phyloP scores from a whole-genome alignment of 30 jellyfish, hydroid and myxozoan genomes.

The Pelagia noctiluca region DNA sequence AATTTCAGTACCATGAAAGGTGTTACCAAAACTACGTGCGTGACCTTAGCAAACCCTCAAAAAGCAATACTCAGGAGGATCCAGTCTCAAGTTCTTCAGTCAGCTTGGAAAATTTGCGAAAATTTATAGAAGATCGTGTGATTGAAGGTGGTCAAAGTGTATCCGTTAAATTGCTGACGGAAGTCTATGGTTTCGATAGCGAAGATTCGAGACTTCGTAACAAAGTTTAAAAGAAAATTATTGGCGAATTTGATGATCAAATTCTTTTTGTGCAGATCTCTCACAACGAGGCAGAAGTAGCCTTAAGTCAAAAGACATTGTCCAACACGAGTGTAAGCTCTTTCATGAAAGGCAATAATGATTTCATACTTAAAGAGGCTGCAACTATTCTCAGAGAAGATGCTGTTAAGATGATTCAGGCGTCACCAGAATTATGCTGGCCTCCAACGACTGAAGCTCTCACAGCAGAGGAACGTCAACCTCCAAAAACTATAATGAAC shows the following conservation, averaged over 20 bases:
- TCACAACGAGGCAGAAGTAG: slow-evolving; percentile 8
- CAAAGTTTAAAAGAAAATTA: slow-evolving; percentile 8
- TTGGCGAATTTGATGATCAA: slow-evolving; percentile 2
- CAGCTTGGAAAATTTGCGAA: slow-evolving; percentile 20
- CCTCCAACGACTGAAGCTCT: slow-evolving; percentile 26
- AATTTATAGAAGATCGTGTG: slow-evolving; percentile 5
- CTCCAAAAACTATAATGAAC: slow-evolving; percentile 5
- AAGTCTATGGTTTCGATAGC: slow-evolving; percentile 21
- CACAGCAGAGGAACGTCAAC: slow-evolving; percentile 31
- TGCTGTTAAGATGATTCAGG: slow-evolving; percentile 19
- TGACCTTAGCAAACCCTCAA: slow-evolving; percentile 16
- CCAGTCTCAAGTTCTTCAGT: slow-evolving; percentile 18
- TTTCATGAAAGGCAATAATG: not conserved
- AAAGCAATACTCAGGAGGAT: slow-evolving; percentile 3
- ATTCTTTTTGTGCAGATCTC: not conserved
- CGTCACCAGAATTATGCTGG: slow-evolving; percentile 28
- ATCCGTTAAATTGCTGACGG: slow-evolving; percentile 15
- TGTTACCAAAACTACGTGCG: slow-evolving; percentile 13
- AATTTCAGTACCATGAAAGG: slow-evolving; percentile 20
- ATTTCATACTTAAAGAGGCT: slow-evolving; percentile 17
- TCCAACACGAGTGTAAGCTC: slow-evolving; percentile 19
- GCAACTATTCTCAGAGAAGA: slow-evolving; percentile 23
- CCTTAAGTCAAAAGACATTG: slow-evolving; percentile 24
- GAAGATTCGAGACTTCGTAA: slow-evolving; percentile 7
- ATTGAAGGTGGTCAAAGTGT: slow-evolving; percentile 9